A percentile compares a stretch with the other conserved stretches of the same genome.
Conservation (phyloP, 2,797 vertebrate species). For the Loriculus beryllinus region DNA sequence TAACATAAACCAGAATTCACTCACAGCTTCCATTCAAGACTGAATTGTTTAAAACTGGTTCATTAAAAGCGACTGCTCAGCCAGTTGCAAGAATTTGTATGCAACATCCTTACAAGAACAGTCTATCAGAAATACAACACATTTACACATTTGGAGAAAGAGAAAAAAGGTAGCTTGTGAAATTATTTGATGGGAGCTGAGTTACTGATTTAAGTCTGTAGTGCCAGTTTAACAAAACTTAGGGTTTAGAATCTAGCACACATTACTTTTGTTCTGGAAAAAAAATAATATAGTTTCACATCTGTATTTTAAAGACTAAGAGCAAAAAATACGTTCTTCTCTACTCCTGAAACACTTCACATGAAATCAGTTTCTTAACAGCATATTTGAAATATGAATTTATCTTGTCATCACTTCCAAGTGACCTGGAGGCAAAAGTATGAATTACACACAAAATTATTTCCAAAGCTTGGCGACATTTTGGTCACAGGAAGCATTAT, state of each 20-base stretch:
- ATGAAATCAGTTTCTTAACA: not conserved
- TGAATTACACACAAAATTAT: not conserved
- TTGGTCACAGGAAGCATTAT: not conserved
- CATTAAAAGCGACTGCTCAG: not conserved
- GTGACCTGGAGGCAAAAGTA: not conserved
- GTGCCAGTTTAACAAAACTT: not conserved
- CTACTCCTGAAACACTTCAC: not conserved
- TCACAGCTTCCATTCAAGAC: not conserved
- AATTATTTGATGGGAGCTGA: not conserved
- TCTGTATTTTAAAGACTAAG: not conserved
- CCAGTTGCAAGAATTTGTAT: not conserved
- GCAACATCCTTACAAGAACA: not conserved
- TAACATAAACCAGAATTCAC: not conserved
- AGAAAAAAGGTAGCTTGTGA: not conserved
- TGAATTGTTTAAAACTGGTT: not conserved
- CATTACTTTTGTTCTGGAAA: not conserved
- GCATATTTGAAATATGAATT: not conserved
- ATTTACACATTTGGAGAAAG: not conserved
- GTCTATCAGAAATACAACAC: not conserved
- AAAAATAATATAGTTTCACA: not conserved
- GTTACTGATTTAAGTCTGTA: not conserved
- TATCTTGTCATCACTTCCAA: not conserved
- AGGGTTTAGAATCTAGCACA: not conserved
- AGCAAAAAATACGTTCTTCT: not conserved
- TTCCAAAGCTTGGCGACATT: not conserved